phyloP scores from a whole-genome alignment of 2,888 invertebrate genomes.

The Polietes domitor region DNA sequence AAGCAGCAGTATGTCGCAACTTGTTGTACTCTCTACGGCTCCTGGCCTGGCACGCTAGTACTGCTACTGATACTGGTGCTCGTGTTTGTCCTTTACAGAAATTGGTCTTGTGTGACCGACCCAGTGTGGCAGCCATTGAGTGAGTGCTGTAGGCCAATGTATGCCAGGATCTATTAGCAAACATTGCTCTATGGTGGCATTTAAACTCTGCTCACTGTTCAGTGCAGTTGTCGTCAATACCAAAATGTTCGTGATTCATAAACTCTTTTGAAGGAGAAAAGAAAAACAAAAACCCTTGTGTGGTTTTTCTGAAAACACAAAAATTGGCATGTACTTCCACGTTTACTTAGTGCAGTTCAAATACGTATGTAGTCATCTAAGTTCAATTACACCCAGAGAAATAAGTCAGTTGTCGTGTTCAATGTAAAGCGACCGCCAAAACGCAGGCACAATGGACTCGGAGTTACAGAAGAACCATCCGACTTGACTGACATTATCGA shows the following conservation, averaged over 20 bases:
- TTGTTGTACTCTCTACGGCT: slow-evolving; percentile 48
- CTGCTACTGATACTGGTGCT: not conserved
- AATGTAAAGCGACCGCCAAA: too few relatives aligned
- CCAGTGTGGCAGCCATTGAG: not conserved
- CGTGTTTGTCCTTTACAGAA: slow-evolving; percentile 27
- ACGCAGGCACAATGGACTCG: too few relatives aligned
- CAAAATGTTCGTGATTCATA: slow-evolving; percentile 58
- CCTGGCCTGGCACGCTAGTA: not conserved
- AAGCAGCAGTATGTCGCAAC: slow-evolving; percentile 42
- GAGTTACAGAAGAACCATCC: too few relatives aligned
- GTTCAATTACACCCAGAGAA: slow-evolving; percentile 14
- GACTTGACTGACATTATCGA: too few relatives aligned
- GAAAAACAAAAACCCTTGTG: slow-evolving; percentile 17
- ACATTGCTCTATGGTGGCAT: slow-evolving; percentile 32
- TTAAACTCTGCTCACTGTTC: slow-evolving; percentile 46
- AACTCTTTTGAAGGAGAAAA: slow-evolving; percentile 13
- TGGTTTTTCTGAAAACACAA: slow-evolving; percentile 44
- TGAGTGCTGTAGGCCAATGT: slow-evolving; percentile 3
- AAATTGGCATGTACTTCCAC: slow-evolving; percentile 53
- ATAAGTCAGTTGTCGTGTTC: too few relatives aligned
- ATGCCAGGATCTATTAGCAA: slow-evolving; percentile 20
- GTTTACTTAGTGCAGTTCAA: slow-evolving; percentile 29
- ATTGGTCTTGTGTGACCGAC: slow-evolving; percentile 41
- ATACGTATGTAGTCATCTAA: not conserved
- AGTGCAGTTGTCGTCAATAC: slow-evolving; percentile 50